Evolutionary conservation across 2,797 vertebrate species (phyloP), one percentile per base, ranked within the genome.

Genomic region (Anguilla obscura): DNA sequence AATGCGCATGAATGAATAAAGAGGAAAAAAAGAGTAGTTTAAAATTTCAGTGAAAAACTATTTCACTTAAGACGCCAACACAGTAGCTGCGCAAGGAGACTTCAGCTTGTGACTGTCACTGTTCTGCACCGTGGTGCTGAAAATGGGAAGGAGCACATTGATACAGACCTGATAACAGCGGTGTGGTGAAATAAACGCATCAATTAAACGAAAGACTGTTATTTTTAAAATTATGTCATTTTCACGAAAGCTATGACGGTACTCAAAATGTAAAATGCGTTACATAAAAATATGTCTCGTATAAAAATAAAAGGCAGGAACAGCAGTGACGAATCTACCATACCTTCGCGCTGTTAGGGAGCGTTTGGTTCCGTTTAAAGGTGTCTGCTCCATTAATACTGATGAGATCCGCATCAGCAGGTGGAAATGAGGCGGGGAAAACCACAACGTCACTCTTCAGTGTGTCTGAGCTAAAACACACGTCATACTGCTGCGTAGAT

Each of bases 381-480:
- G 93, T 94, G 86, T 95, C 94, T 85, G 89, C 91, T 87, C 88
- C 93, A 10, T 94, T 94, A 85, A 94, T 94, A 90, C 94, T 95
- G 90, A 95, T 94, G 50, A 95, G 90, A 52, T 95, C 94, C 0
- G 45, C 94, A 71, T 95, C 94, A 71, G 87, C 91, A 86, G 91
- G 90, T 0, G 94, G 91, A 91, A 91, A 94, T 0, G 88, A 88
- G 0, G 91, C 88, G 0, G 93, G 94, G 21, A 93, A 95, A 90
- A 95, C 93, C 60, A 95, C 92, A 82, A 95, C 89, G 88, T 95
- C 94, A 90, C 93, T 94, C 91, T 94, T 95, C 12, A 95, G 89
- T 0, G 94, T 95, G 89, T 95, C 95, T 27, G 94, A 95, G 87
- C 91, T 95, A 91, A 95, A 95, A 91, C 94, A 95, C 87, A 95